Evolutionary conservation across 2,113 vertebrate species (phyloP).

Genomic region (Laterallus jamaicensis): DNA sequence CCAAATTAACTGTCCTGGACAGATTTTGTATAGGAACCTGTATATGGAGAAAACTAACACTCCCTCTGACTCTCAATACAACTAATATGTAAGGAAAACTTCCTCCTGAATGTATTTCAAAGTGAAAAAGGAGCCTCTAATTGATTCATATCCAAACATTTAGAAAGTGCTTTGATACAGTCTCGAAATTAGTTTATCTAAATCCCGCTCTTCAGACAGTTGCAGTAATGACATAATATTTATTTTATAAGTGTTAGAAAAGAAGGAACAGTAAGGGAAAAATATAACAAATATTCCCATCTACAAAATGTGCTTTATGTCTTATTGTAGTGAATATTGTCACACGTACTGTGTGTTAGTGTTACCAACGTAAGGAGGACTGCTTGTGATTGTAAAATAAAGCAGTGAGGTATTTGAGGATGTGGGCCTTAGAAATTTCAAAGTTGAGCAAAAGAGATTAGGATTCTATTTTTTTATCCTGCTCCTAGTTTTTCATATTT

Average conservation of each 20-base stretch:
- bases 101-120: neutral
- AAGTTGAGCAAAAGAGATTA: conserved; percentile 70
- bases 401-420: neutral
- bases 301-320: neutral
- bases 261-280: neutral
- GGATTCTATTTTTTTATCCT: conserved; percentile 44
- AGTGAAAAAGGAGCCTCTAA: neutral
- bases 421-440: conserved; percentile 46
- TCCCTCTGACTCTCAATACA: neutral
- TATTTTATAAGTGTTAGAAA: neutral
- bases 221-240: neutral
- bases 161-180: neutral
- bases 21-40: neutral
- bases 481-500: conserved; percentile 58
- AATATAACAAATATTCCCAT: neutral
- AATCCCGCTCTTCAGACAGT: neutral
- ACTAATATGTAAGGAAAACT: neutral
- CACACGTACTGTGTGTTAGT: neutral
- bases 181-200: neutral
- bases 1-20: neutral
- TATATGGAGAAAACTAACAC: neutral
- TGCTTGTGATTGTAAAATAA: neutral
- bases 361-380: neutral
- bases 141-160: neutral
- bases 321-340: neutral